Percentiles rank a stretch among this genome's conserved stretches.
These are phyloP conservation scores for Pogonomyrmex barbatus DNA, from an alignment of 1,140 invertebrate species.

Conservation along the genomic window DNA sequence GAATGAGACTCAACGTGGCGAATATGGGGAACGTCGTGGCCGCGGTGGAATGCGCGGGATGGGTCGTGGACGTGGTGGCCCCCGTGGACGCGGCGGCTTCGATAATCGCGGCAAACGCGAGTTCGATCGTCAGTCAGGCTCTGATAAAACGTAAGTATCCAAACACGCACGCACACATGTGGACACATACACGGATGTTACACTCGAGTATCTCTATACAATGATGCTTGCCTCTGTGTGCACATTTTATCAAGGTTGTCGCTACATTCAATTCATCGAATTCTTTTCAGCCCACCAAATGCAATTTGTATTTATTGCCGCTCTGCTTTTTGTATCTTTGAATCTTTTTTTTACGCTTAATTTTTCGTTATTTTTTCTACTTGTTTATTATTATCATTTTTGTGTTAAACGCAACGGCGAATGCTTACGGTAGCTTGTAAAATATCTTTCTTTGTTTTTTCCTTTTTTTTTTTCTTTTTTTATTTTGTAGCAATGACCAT, in stretches of 20 bases:
- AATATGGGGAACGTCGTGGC: conserved; percentile 74
- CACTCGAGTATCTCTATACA: conserved; percentile 13
- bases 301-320: background rate
- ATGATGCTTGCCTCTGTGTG: background rate
- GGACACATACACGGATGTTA: background rate
- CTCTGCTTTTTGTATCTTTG: background rate
- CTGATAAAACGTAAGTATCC: conserved; percentile 93
- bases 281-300: conserved; percentile 26
- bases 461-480: conserved; percentile 3
- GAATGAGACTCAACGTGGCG: conserved; percentile 77
- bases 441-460: background rate
- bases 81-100: conserved; percentile 86
- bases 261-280: background rate
- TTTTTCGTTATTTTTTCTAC: background rate
- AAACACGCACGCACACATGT: background rate
- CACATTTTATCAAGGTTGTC: background rate
- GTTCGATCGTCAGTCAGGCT: conserved; percentile 97
- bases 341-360: background rate
- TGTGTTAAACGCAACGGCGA: background rate
- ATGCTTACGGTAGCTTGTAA: background rate
- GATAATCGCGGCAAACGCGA: conserved; percentile 94
- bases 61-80: conserved; percentile 81
- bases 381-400: background rate
- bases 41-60: conserved; percentile 75
- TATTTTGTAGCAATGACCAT: background rate